Evolutionary conservation across 2,113 vertebrate genomes (phyloP).

Genomic region (Sterrhoptilus dennistouni): DNA sequence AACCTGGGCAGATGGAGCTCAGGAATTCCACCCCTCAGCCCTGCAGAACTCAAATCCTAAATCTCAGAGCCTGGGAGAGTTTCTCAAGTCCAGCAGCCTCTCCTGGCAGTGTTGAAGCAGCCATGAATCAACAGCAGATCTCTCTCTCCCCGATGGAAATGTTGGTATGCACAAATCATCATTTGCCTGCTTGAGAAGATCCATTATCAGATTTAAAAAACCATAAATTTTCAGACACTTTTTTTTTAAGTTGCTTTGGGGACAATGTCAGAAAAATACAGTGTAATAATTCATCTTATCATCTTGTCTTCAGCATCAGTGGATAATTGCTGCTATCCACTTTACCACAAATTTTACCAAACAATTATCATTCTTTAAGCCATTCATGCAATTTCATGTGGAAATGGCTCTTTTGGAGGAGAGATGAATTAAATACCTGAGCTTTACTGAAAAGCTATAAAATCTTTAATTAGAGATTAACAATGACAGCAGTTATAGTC

Average conservation of each 20-base stretch:
- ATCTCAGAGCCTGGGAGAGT: background rate
- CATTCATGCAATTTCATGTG: background rate
- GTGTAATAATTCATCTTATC: background rate
- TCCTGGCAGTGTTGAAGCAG: background rate
- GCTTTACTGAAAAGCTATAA: background rate
- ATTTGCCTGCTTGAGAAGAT: background rate
- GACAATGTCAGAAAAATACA: background rate
- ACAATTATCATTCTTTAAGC: background rate
- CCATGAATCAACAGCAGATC: background rate
- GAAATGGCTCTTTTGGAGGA: background rate
- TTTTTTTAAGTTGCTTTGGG: background rate
- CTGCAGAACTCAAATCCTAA: background rate
- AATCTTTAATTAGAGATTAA: background rate
- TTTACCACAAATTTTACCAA: background rate
- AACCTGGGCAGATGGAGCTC: background rate
- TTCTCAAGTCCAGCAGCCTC: background rate
- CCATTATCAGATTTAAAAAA: background rate
- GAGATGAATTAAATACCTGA: background rate
- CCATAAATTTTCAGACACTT: background rate
- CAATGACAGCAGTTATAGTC: background rate
- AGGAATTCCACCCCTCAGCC: background rate
- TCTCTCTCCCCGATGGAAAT: background rate
- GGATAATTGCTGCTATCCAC: background rate
- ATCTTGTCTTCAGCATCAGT: background rate
- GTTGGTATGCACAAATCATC: background rate